Evolutionary conservation across 2,113 vertebrate species (phyloP), one percentile per base, ranked within the genome.

Genomic region (Promerops cafer): DNA sequence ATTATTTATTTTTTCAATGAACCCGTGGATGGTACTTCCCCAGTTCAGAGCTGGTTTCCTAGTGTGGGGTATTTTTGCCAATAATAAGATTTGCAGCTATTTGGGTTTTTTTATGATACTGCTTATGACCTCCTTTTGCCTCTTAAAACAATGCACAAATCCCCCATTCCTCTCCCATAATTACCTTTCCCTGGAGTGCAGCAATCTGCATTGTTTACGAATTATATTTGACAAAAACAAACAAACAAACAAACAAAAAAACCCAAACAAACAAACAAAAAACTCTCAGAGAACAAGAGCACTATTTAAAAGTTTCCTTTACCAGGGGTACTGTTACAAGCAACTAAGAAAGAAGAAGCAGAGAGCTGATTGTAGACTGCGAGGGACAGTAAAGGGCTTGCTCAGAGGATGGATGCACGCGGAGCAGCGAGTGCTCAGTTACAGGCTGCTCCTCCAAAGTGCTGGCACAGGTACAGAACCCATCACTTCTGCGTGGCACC

Each of bases 221-320:
- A 71, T 82, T 56, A 56, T 83, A 50, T 92, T 92, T 91, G 64
- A n/a, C 8, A 26, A 82, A 94, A 75, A 89, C 19, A 92, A 92
- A 44, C 5, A 28, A 31, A n/a, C 35, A 60, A 60, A 3, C 17
- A 44, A 64, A 16, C 11, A 27, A 59, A 44, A 86, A 45, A 63
- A 19, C 3, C 23, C 6, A 49, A 68, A 27, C 7, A 45, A 59
- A 18, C 83, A 37, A 42, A 45, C 8, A 91, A 87, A 56, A 16
- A 17, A n/a, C n/a, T n/a, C n/a, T n/a, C n/a, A n/a, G 49, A 93
- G 69, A 50, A 60, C 94, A 95, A 92, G 56, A 3, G 1, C 31
- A 70, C 56, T 76, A 61, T 90, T 89, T 78, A 77, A 74, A 94
- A 93, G 72, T 96, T 97, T 97, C 68, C 81, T 94, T 70, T 79